A percentile compares a stretch with the other conserved stretches of the same genome.
Conservation (phyloP, 1,140 invertebrate genomes). For the Leptinotarsa undecemlineata region DNA sequence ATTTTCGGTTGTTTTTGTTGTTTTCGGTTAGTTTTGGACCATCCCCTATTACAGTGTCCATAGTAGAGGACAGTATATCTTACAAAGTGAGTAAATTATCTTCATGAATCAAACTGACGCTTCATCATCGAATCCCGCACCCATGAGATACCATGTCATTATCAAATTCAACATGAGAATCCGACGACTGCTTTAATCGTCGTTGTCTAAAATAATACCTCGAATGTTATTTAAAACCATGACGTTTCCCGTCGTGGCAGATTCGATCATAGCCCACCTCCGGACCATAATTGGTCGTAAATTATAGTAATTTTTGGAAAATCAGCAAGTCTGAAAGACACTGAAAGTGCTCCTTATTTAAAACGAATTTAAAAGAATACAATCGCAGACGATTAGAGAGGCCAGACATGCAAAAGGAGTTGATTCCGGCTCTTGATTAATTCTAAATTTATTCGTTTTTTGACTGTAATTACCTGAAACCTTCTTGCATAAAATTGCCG, state of each 20-base stretch:
- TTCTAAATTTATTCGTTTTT: conserved; percentile 47
- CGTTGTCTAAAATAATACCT: not conserved
- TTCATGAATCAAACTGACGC: too few relatives aligned
- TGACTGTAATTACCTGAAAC: conserved; percentile 48
- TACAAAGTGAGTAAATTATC: too few relatives aligned
- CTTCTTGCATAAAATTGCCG: conserved; percentile 50
- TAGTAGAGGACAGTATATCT: too few relatives aligned
- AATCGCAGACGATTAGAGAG: not conserved
- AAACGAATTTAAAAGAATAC: not conserved
- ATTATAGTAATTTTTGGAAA: not conserved
- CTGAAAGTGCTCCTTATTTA: not conserved
- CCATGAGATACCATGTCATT: too few relatives aligned
- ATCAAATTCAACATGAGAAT: too few relatives aligned
- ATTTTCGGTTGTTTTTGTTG: too few relatives aligned
- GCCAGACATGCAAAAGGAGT: conserved; percentile 43
- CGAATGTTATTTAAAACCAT: not conserved
- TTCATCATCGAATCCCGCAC: too few relatives aligned
- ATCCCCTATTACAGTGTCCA: too few relatives aligned
- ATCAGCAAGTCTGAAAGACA: not conserved
- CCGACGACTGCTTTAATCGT: not conserved
- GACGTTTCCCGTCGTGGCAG: conserved; percentile 1
- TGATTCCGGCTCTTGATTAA: conserved; percentile 44
- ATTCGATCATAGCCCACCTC: not conserved
- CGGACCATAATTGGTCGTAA: not conserved
- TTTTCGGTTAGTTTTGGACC: too few relatives aligned